Base-by-base conservation (phyloP, 2,797 vertebrate genomes). In the Neoniphon sammara region DNA sequence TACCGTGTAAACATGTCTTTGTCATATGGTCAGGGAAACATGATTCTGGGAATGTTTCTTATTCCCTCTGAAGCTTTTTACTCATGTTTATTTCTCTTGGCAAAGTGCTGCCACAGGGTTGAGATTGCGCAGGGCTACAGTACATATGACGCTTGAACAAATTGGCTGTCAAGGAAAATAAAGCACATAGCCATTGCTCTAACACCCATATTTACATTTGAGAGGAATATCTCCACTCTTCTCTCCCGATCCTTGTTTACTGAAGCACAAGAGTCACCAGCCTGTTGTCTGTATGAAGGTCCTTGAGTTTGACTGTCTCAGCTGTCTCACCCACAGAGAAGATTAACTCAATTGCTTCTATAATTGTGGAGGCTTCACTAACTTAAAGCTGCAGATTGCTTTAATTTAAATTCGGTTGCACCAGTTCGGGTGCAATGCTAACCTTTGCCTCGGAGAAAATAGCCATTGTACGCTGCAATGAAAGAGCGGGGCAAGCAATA, bases 151-250 rank as follows among this genome's bases (percentile, higher is more conserved):
- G 64, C 60, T 54, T 69, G 50, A 64, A 73, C 21, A 85, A 78
- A 81, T 42, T 31, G 57, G 2, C 62, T 80, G 76, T 80, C 63
- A 71, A 62, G 60, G 46, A 76, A 70, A 64, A 66, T 55, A 56
- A 67, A 66, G 57, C 1, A 36, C 75, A 47, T 44, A 21, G 12
- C 58, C 63, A 23, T 31, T 0, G 55, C 66, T 78, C 12, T 17
- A 39, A 63, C 68, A 66, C 18, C 25, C 20, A 3, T 75, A 70
- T 77, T 71, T 80, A 27, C 64, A 66, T 80, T 67, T 47, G 30
- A 55, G 52, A 59, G 39, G 62, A 66, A 2, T 20, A 56, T 44
- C 14, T 61, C 17, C 34, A 27, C 49, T 66, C 31, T 25, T 60
- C 72, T 31, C 46, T 65, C 31, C 55, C 49, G 53, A 75, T 81